Evolutionary conservation across 2,888 invertebrate species (phyloP).

Genomic region (Gordius sp.): DNA sequence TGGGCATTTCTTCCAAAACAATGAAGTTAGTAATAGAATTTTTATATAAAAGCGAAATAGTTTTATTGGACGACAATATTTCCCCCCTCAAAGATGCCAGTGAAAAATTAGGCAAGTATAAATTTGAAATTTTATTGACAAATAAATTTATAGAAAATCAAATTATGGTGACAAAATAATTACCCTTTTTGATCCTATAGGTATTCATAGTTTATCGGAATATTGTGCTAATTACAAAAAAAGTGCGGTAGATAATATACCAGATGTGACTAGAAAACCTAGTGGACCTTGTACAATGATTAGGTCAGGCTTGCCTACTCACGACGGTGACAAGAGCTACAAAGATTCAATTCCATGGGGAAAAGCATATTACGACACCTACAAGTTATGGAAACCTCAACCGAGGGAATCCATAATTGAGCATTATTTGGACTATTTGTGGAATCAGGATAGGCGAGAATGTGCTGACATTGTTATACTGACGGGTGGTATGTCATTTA

Average conservation of each 20-base stretch:
- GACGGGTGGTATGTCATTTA: not conserved
- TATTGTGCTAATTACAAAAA: too few relatives aligned
- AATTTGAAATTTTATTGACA: not conserved
- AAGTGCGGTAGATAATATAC: too few relatives aligned
- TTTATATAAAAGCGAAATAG: not conserved
- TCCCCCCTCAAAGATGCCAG: not conserved
- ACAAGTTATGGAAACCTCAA: constrained; percentile 6
- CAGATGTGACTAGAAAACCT: too few relatives aligned
- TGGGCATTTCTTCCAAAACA: not conserved
- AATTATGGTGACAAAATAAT: not conserved
- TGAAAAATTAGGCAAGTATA: not conserved
- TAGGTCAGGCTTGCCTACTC: too few relatives aligned
- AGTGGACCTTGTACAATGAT: too few relatives aligned
- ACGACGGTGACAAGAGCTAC: not conserved
- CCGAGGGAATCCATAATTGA: constrained; percentile 4
- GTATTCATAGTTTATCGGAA: too few relatives aligned
- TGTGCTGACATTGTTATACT: not conserved
- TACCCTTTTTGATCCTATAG: not conserved
- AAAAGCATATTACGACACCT: not conserved
- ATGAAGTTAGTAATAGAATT: not conserved
- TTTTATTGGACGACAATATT: not conserved
- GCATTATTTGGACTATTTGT: constrained; percentile 1
- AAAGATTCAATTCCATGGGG: not conserved
- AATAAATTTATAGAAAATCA: not conserved
- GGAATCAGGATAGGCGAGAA: not conserved